Evolutionary conservation across 2,888 invertebrate species (phyloP).

Genomic region (Hecatera dysodea): DNA sequence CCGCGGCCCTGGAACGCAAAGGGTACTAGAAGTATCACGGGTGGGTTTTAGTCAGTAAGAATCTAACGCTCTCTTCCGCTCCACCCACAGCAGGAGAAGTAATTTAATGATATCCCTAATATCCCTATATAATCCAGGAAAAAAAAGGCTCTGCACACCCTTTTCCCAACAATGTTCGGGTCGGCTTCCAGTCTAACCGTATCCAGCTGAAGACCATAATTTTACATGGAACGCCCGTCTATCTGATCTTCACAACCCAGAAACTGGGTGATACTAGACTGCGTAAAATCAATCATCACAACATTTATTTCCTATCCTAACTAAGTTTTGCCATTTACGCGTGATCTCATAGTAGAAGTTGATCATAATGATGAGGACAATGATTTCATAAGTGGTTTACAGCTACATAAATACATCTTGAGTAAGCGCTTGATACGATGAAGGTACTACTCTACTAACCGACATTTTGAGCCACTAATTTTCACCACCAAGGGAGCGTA

Average conservation of each 20-base stretch:
- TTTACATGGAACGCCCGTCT: neutral
- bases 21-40: no score
- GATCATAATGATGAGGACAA: no score
- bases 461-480: constrained; percentile 6
- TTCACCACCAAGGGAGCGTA: constrained; percentile 2
- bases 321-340: no score
- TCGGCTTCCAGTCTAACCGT: neutral
- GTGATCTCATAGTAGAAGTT: no score
- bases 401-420: neutral
- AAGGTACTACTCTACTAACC: neutral
- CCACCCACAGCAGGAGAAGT: no score
- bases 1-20: no score
- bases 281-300: neutral
- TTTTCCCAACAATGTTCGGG: no score
- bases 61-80: no score
- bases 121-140: no score
- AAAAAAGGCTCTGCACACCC: neutral
- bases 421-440: neutral
- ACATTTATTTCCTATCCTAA: no score
- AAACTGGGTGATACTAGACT: neutral
- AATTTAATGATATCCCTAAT: no score
- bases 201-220: neutral
- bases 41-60: no score
- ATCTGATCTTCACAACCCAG: neutral
- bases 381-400: neutral